phyloP scores from a whole-genome alignment of 1,140 invertebrate species.

The Eupristina koningsbergeri region DNA sequence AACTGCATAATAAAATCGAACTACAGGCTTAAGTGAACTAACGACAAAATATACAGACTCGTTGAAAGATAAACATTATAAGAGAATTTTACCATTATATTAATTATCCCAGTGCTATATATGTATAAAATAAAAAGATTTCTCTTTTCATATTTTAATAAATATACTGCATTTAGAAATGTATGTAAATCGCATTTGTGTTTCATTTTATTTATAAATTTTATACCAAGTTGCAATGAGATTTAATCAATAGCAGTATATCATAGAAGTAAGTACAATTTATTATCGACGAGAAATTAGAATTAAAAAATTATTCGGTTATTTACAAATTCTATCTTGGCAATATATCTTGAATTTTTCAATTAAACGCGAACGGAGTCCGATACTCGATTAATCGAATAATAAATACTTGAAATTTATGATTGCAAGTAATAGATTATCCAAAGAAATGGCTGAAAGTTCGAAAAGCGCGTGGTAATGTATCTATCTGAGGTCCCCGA shows the following conservation, averaged over 20 bases:
- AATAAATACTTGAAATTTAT: not conserved
- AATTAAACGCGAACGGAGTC: not conserved
- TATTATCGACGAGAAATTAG: too few relatives aligned
- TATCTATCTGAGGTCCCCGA: not conserved
- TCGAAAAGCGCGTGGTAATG: not conserved
- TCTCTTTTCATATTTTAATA: not conserved
- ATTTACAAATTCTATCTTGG: too few relatives aligned
- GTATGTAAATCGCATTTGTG: too few relatives aligned
- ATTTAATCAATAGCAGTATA: too few relatives aligned
- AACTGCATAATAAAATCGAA: constrained; percentile 25
- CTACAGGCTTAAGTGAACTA: not conserved
- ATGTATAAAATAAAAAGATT: not conserved
- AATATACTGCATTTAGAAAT: too few relatives aligned
- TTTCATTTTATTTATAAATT: too few relatives aligned
- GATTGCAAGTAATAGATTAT: not conserved
- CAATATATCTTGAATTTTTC: too few relatives aligned
- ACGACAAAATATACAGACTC: not conserved
- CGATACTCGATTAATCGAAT: not conserved
- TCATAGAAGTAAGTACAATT: too few relatives aligned
- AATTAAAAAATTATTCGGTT: too few relatives aligned
- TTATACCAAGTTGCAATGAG: too few relatives aligned
- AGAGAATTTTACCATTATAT: not conserved
- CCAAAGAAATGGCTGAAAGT: not conserved
- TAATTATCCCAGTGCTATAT: not conserved
- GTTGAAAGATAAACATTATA: not conserved